Percentiles rank a stretch among this genome's conserved stretches.
phyloP scores from a whole-genome alignment of 2,113 vertebrate species.

The Nothocercus julius region DNA sequence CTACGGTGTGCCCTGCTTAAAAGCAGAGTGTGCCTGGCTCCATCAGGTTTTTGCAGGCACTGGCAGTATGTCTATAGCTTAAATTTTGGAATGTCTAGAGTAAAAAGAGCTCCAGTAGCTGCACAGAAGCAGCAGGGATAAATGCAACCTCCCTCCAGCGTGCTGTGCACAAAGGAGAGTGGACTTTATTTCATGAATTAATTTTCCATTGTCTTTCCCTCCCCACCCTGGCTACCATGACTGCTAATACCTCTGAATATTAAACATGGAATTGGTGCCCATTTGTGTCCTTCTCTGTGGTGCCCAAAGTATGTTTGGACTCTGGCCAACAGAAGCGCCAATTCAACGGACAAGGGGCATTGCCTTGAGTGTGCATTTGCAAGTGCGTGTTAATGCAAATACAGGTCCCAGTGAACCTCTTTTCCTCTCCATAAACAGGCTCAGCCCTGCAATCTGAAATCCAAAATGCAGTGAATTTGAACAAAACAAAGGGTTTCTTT shows the following conservation, averaged over 20 bases:
- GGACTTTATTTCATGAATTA: neutral
- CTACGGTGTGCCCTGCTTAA: neutral
- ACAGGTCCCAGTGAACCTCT: slow-evolving; percentile 35
- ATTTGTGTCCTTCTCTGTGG: slow-evolving; percentile 34
- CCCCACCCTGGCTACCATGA: neutral
- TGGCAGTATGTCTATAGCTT: slow-evolving; percentile 18
- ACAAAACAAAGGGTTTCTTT: slow-evolving; percentile 21
- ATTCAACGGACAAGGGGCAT: neutral
- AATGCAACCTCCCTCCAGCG: neutral
- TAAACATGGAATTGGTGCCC: slow-evolving; percentile 31
- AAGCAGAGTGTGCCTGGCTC: neutral
- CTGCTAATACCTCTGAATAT: slow-evolving; percentile 20
- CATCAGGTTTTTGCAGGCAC: slow-evolving; percentile 7
- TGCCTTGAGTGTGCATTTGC: slow-evolving; percentile 13
- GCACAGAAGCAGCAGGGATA: neutral
- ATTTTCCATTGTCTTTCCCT: slow-evolving; percentile 18
- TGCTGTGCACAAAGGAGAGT: neutral
- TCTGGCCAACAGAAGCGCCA: neutral
- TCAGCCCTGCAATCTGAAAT: slow-evolving; percentile 14
- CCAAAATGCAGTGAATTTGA: slow-evolving; percentile 16
- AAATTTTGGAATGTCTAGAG: neutral
- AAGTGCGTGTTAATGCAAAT: slow-evolving; percentile 33
- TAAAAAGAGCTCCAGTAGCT: neutral
- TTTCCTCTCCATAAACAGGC: neutral
- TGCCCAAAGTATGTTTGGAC: neutral